These are phyloP conservation scores for Sorex fumeus DNA, from an alignment of 2,113 vertebrate genomes.

Conservation along the genomic window DNA sequence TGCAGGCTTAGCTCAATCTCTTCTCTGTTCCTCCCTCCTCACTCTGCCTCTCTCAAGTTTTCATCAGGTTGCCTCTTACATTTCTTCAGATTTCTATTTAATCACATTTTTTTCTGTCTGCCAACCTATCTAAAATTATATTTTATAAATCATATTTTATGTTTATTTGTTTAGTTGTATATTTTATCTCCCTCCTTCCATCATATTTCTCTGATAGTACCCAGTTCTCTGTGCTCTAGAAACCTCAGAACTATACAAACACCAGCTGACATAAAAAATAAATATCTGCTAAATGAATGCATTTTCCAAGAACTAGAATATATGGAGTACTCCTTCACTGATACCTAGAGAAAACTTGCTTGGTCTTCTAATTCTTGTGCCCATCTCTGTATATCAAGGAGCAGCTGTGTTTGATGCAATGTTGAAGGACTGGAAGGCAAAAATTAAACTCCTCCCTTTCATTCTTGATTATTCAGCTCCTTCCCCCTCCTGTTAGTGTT, in stretches of 20 bases:
- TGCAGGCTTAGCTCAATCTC: too few relatives aligned
- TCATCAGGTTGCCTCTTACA: background rate
- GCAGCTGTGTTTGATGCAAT: background rate
- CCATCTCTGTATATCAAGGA: background rate
- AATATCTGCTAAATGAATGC: background rate
- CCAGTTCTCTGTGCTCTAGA: background rate
- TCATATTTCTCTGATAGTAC: background rate
- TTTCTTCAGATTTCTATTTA: background rate
- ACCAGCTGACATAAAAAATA: slow-evolving; percentile 36
- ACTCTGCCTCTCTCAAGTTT: background rate
- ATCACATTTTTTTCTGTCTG: background rate
- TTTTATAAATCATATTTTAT: background rate
- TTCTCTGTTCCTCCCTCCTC: background rate
- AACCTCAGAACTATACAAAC: slow-evolving; percentile 30
- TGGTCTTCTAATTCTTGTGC: background rate
- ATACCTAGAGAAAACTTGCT: background rate
- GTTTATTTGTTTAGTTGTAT: background rate
- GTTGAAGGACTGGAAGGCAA: background rate
- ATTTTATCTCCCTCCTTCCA: background rate
- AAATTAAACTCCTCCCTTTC: slow-evolving; percentile 11
- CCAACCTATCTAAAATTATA: background rate
- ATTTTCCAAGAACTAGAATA: background rate
- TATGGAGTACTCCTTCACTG: background rate
- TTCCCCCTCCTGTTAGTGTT: slow-evolving; percentile 25
- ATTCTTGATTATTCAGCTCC: background rate